Conservation (phyloP, 2,888 invertebrate species). For the Rhorus exstirpatorius region DNA sequence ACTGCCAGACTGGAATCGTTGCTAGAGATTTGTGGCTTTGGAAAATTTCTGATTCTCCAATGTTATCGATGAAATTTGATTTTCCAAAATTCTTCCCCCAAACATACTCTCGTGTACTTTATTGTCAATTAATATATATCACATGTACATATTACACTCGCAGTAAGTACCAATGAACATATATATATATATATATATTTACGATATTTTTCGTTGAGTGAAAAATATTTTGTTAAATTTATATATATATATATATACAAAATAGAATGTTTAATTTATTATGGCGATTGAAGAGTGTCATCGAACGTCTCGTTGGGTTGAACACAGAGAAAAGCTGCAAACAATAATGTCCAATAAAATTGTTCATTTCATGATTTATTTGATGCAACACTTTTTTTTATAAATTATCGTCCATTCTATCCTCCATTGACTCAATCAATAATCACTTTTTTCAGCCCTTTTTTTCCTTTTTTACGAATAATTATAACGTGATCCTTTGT, state of each 20-base stretch:
- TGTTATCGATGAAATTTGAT: too few relatives aligned
- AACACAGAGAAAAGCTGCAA: constrained; percentile 44
- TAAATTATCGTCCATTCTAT: too few relatives aligned
- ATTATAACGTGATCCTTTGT: too few relatives aligned
- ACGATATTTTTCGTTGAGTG: constrained; percentile 57
- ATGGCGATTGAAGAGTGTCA: constrained; percentile 25
- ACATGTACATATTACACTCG: constrained; percentile 38
- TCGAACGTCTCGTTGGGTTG: constrained; percentile 24
- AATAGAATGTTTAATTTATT: constrained; percentile 51
- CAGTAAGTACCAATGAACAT: constrained; percentile 28
- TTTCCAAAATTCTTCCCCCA: too few relatives aligned
- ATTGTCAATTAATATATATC: constrained; percentile 20
- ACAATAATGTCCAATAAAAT: constrained; percentile 57
- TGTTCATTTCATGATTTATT: not conserved
- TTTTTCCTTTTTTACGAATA: too few relatives aligned
- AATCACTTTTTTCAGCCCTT: too few relatives aligned
- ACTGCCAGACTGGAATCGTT: too few relatives aligned
- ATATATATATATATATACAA: constrained; percentile 35
- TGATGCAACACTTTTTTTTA: too few relatives aligned
- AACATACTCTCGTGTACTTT: too few relatives aligned
- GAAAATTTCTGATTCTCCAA: too few relatives aligned
- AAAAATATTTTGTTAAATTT: constrained; percentile 58
- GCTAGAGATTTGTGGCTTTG: too few relatives aligned
- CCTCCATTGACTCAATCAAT: too few relatives aligned
- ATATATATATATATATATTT: constrained; percentile 35